A percentile compares a stretch with the other conserved stretches of the same genome.
phyloP scores from a whole-genome alignment of 2,113 vertebrate species.

The Machaerirhynchus nigripectus region DNA sequence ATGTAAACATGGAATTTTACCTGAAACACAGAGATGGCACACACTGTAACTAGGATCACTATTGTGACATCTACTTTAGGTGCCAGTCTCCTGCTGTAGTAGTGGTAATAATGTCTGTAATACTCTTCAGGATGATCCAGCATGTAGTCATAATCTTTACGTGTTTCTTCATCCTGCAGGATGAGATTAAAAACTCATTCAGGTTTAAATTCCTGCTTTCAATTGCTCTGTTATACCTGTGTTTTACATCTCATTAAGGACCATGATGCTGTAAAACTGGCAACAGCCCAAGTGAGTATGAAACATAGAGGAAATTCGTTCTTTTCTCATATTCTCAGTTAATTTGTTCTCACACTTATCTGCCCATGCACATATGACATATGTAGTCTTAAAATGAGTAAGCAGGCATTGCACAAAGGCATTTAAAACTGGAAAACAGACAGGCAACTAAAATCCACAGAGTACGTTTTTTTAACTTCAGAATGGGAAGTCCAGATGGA shows the following conservation, averaged over 20 bases:
- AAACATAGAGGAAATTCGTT: background rate
- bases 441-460: background rate
- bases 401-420: background rate
- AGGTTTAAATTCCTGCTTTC: background rate
- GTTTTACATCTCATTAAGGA: background rate
- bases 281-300: accelerated
- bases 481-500: background rate
- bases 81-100: conserved; percentile 87
- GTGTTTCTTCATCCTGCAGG: conserved; percentile 90
- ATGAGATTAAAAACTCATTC: background rate
- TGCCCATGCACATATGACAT: background rate
- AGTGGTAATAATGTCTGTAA: conserved; percentile 95
- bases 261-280: background rate
- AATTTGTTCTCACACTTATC: background rate
- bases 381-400: background rate
- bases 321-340: background rate
- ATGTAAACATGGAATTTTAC: conserved; percentile 59
- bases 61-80: conserved; percentile 92
- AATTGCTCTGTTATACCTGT: background rate
- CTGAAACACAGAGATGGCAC: conserved; percentile 92
- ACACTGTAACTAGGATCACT: conserved; percentile 90
- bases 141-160: conserved; percentile 96
- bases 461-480: background rate
- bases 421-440: background rate
- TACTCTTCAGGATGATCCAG: conserved; percentile 96